Evolutionary conservation across 2,797 vertebrate genomes (phyloP).

Genomic region (Limnodromus scolopaceus): DNA sequence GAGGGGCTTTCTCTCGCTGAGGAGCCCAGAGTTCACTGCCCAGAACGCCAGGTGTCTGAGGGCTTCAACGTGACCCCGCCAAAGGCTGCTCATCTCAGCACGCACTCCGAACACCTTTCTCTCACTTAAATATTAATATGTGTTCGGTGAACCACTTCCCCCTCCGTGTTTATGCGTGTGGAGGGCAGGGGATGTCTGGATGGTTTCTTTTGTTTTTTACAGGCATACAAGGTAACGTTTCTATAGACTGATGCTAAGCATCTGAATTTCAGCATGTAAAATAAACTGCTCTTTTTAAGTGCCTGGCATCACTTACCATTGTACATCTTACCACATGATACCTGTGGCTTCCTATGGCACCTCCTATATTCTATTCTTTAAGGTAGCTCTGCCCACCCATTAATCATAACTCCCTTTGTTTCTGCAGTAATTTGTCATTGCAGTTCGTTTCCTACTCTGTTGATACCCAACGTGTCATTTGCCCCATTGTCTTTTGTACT

Average conservation of each 20-base stretch:
- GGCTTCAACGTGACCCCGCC: not conserved
- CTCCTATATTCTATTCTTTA: not conserved
- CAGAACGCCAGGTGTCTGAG: not conserved
- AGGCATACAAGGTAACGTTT: not conserved
- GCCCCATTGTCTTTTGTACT: not conserved
- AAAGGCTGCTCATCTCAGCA: not conserved
- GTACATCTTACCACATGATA: not conserved
- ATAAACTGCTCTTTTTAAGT: not conserved
- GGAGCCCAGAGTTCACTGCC: not conserved
- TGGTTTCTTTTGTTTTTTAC: not conserved
- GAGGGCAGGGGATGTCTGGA: not conserved
- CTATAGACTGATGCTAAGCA: not conserved
- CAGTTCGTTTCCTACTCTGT: not conserved
- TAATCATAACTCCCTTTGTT: not conserved
- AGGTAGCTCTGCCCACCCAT: not conserved
- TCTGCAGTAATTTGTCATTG: not conserved
- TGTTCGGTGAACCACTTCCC: not conserved
- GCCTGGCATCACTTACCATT: not conserved
- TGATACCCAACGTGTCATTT: not conserved
- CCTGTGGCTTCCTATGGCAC: not conserved
- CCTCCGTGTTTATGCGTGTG: rapidly evolving
- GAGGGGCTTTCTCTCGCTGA: not conserved
- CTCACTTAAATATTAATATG: not conserved
- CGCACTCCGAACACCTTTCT: not conserved
- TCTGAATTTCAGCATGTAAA: not conserved